A percentile compares a stretch with the other conserved stretches of the same genome.
phyloP scores from a whole-genome alignment of 2,888 invertebrate species.

The Vandiemenella viatica region DNA sequence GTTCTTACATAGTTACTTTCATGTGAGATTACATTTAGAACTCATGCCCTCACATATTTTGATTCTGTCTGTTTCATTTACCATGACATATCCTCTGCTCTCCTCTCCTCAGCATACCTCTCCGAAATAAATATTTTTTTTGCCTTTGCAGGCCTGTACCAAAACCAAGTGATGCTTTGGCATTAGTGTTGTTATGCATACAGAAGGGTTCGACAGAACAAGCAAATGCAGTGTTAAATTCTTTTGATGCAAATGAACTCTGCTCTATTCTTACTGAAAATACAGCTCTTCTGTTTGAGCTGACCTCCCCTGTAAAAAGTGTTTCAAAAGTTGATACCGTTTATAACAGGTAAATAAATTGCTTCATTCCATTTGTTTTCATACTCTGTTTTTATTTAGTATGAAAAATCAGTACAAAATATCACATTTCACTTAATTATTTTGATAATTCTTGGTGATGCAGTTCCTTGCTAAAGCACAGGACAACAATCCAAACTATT shows the following conservation, averaged over 20 bases:
- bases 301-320: not conserved
- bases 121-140: no score
- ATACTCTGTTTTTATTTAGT: no score
- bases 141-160: slow-evolving; percentile 9
- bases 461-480: no score
- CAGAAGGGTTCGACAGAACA: slow-evolving; percentile 34
- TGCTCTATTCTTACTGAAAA: slow-evolving; percentile 29
- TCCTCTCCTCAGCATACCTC: not conserved
- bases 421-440: no score
- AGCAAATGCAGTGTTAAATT: slow-evolving; percentile 32
- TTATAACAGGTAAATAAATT: not conserved
- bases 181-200: slow-evolving; percentile 34
- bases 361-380: no score
- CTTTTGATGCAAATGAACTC: slow-evolving; percentile 29
- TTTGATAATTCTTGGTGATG: no score
- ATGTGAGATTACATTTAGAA: no score
- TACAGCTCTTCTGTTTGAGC: slow-evolving; percentile 36
- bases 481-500: no score
- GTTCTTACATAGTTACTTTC: no score
- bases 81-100: no score
- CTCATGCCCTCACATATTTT: not conserved
- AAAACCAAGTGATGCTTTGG: slow-evolving; percentile 23
- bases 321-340: not conserved
- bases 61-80: no score
- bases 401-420: no score